Evolutionary conservation across 1,140 invertebrate genomes (phyloP).

Genomic region (Euwallacea fornicatus): DNA sequence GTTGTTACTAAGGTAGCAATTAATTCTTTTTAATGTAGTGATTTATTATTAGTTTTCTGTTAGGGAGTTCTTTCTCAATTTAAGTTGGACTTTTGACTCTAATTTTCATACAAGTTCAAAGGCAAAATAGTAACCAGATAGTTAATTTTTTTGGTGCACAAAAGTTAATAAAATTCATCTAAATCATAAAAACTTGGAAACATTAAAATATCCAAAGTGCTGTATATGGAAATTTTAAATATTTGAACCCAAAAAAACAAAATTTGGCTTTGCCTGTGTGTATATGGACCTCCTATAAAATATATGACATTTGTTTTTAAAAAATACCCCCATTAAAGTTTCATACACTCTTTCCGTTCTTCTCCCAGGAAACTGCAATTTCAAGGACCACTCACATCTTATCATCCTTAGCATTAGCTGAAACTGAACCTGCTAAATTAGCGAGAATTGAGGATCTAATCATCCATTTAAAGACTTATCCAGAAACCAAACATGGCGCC

Average conservation of each 20-base stretch:
- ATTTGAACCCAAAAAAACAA: too few species aligned
- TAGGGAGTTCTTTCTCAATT: slow-evolving; percentile 3
- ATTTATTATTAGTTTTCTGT: background rate
- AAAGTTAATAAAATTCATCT: too few species aligned
- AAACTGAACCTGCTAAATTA: slow-evolving; percentile 61
- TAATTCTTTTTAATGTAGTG: background rate
- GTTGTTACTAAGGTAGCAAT: slow-evolving; percentile 39
- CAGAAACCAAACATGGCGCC: slow-evolving; percentile 69
- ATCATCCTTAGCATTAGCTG: slow-evolving; percentile 62
- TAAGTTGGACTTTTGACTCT: background rate
- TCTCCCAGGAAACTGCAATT: slow-evolving; percentile 60
- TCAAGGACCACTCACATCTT: slow-evolving; percentile 71
- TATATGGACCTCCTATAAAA: background rate
- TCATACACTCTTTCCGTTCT: background rate
- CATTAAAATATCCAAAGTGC: too few species aligned
- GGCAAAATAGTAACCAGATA: too few species aligned
- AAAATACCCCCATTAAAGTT: background rate
- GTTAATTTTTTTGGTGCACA: too few species aligned
- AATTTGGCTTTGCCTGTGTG: too few species aligned
- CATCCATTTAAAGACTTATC: slow-evolving; percentile 70
- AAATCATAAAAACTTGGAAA: too few species aligned
- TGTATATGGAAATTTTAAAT: too few species aligned
- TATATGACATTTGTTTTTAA: slow-evolving; percentile 11
- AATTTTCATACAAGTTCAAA: too few species aligned
- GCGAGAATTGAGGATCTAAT: slow-evolving; percentile 56